Evolutionary conservation across 2,797 vertebrate genomes (phyloP).

Genomic region (Rhincodon typus): DNA sequence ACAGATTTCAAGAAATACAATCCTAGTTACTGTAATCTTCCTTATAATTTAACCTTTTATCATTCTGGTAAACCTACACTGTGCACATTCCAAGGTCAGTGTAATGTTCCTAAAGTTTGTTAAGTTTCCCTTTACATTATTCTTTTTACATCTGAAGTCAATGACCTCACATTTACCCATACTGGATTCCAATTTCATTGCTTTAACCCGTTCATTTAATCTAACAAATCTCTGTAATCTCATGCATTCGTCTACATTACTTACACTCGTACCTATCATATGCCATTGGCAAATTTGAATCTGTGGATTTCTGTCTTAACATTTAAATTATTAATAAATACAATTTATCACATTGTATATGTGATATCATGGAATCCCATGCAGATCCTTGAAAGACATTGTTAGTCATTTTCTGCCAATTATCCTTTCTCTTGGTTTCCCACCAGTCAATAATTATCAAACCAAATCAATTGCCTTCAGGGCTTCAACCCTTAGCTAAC

Average conservation of each 20-base stretch:
- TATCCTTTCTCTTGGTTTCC: too few relatives aligned
- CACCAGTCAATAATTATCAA: too few relatives aligned
- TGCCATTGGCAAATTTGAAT: neutral
- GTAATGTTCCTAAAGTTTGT: neutral
- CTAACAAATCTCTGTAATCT: neutral
- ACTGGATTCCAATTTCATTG: neutral
- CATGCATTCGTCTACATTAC: neutral
- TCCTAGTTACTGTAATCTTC: neutral
- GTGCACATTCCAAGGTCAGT: neutral
- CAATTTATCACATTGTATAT: neutral
- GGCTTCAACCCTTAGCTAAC: too few relatives aligned
- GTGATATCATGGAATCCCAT: neutral
- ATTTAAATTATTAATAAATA: neutral
- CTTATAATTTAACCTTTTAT: neutral
- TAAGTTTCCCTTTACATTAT: neutral
- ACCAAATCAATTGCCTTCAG: too few relatives aligned
- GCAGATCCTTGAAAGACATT: neutral
- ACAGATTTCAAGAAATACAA: neutral
- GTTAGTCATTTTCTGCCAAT: neutral
- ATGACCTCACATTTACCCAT: neutral
- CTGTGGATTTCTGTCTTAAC: neutral
- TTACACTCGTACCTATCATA: neutral
- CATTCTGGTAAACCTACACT: neutral
- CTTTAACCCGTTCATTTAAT: neutral
- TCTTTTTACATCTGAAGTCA: neutral